Evolutionary conservation across 2,888 invertebrate species (phyloP), one percentile per base, ranked within the genome.

Genomic region (Glaucopsyche alexis): DNA sequence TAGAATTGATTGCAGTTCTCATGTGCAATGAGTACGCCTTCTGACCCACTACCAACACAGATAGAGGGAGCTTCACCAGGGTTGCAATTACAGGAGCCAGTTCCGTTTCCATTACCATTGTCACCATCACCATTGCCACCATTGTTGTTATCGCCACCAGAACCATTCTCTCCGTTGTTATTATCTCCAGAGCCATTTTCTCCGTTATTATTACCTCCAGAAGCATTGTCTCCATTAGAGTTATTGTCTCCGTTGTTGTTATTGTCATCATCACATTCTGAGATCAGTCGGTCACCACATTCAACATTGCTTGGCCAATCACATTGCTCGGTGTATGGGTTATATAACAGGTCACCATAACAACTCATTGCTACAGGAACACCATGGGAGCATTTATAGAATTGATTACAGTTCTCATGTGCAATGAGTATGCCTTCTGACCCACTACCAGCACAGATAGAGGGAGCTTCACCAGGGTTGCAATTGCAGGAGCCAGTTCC

Each of bases 1-100:
- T 84, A 85, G 70, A 82, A 84, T 60, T 83, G 76, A 73, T 83
- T 81, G 74, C 85, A 85, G 71, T 82, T 78, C 77, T 83, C 82
- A n/a, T 85, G 81, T 5, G 85, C 85, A 0, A 85, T 73, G 0
- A 85, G 74, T 16, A 78, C 73, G 7, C 83, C 83, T 14, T 82
- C 78, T 2, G 83, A 82, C 5, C 74, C 80, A 8, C 77, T 76
- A 19, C 76, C 76, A 1, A 78, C 79, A 71, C 85, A 85, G 42
- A 84, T 82, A 11, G 52, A 55, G 7, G 78, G 74, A 0, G 78
- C 78, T 60, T 74, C 66, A 29, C 72, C 74, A n/a, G 75, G 76
- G 11, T 75, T 67, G 14, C 75, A 71, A 29, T 78, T 78, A n/a
- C 79, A 77, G 7, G 74, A 69, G 4, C 65, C 64, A n/a, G 55